Evolutionary conservation across 2,113 vertebrate genomes (phyloP).

Genomic region (Sylvilagus bachmani): DNA sequence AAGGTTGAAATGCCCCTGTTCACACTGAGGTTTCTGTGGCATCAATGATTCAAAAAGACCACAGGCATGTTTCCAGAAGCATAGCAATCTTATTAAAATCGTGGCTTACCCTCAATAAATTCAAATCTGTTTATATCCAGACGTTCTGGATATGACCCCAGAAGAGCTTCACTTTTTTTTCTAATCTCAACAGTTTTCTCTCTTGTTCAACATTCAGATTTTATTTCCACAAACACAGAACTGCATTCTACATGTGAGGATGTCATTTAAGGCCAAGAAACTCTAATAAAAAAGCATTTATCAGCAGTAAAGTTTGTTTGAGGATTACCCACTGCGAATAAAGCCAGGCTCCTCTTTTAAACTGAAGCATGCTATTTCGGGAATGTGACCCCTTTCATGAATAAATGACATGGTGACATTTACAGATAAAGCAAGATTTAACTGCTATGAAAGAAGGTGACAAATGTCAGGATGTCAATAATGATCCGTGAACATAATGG

Average conservation of each 20-base stretch:
- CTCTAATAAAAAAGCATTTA: conserved; percentile 84
- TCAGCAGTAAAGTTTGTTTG: conserved; percentile 89
- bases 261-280: conserved; percentile 85
- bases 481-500: conserved; percentile 92
- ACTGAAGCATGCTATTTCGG: conserved; percentile 88
- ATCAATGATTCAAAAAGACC: conserved; percentile 77
- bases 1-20: conserved; percentile 35
- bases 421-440: conserved; percentile 93
- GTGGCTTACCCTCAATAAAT: conserved; percentile 78
- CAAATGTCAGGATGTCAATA: conserved; percentile 94
- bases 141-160: conserved; percentile 78
- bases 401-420: conserved; percentile 93
- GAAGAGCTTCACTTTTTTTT: conserved; percentile 73
- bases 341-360: conserved; percentile 86
- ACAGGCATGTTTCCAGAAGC: conserved; percentile 79
- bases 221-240: conserved; percentile 79
- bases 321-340: conserved; percentile 88
- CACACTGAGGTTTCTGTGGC: conserved; percentile 43
- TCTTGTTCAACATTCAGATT: conserved; percentile 80
- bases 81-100: conserved; percentile 83
- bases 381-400: conserved; percentile 92
- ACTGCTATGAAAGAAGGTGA: conserved; percentile 92
- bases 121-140: conserved; percentile 78
- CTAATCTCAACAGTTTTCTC: conserved; percentile 75
- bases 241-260: conserved; percentile 75